These are phyloP conservation scores for Amphipyra tragopoginis DNA, from an alignment of 2,888 invertebrate genomes.

Conservation along the genomic window DNA sequence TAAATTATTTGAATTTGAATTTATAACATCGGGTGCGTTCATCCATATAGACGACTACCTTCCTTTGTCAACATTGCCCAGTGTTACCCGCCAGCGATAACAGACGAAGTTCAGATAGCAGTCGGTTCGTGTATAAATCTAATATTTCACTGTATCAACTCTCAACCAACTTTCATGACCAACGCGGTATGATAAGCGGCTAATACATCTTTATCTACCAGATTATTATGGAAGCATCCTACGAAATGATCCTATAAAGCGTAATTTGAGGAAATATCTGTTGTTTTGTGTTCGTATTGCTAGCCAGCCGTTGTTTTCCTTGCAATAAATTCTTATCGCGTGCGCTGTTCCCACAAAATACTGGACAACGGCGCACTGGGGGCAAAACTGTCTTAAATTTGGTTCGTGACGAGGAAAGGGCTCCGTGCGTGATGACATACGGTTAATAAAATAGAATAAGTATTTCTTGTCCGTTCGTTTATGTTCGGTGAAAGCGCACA, in stretches of 20 bases:
- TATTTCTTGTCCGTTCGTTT: slow-evolving; percentile 16
- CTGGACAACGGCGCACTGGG: slow-evolving; percentile 44
- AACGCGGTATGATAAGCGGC: no score
- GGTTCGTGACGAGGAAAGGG: slow-evolving; percentile 31
- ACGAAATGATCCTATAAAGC: not conserved
- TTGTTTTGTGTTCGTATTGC: not conserved
- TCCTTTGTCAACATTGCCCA: no score
- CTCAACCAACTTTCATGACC: no score
- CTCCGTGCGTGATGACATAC: slow-evolving; percentile 35
- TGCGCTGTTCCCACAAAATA: slow-evolving; percentile 42
- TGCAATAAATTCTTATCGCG: slow-evolving; percentile 53
- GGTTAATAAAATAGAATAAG: slow-evolving; percentile 25
- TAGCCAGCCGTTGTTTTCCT: slow-evolving; percentile 19
- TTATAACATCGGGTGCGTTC: no score
- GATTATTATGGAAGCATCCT: not conserved
- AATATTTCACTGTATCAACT: no score
- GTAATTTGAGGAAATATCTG: slow-evolving; percentile 15
- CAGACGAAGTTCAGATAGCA: no score
- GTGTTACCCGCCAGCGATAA: no score
- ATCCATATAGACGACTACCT: no score
- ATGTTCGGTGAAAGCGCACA: not conserved
- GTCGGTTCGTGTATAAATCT: no score
- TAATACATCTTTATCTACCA: not conserved
- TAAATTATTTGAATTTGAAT: no score
- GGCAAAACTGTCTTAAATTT: slow-evolving; percentile 51